Evolutionary conservation across 2,113 vertebrate species (phyloP).

Genomic region (Neodon shergylaensis): DNA sequence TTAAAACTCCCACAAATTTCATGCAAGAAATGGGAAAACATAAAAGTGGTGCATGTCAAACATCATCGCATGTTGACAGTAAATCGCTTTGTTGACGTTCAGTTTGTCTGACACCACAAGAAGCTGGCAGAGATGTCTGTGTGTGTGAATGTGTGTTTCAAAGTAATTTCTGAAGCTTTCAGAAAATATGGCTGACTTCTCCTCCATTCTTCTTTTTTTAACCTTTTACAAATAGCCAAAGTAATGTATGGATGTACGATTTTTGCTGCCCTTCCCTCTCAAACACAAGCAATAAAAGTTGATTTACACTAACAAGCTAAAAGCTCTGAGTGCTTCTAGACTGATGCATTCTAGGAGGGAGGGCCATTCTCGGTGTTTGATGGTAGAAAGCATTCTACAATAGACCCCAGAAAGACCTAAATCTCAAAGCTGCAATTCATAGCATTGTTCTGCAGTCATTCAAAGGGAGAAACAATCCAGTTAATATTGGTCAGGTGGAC

Average conservation of each 20-base stretch:
- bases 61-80: slow-evolving; percentile 68
- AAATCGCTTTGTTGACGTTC: slow-evolving; percentile 67
- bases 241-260: slow-evolving; percentile 79
- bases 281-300: slow-evolving; percentile 79
- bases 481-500: slow-evolving; percentile 16
- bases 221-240: slow-evolving; percentile 79
- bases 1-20: slow-evolving; percentile 76
- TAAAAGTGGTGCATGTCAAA: slow-evolving; percentile 74
- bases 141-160: not conserved
- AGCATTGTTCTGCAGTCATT: slow-evolving; percentile 58
- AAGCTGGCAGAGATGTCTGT: not conserved
- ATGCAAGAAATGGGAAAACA: slow-evolving; percentile 65
- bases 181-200: slow-evolving; percentile 64
- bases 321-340: slow-evolving; percentile 78
- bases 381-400: slow-evolving; percentile 65
- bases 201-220: slow-evolving; percentile 77
- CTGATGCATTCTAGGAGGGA: slow-evolving; percentile 67
- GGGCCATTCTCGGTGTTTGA: slow-evolving; percentile 51
- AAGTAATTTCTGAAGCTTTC: slow-evolving; percentile 66
- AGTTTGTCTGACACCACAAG: slow-evolving; percentile 53
- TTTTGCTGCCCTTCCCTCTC: slow-evolving; percentile 78
- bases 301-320: slow-evolving; percentile 83
- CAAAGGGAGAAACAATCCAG: slow-evolving; percentile 38
- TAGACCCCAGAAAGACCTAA: slow-evolving; percentile 51
- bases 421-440: slow-evolving; percentile 50